Conservation (phyloP, 2,888 invertebrate species). For the Platycheirus albimanus region DNA sequence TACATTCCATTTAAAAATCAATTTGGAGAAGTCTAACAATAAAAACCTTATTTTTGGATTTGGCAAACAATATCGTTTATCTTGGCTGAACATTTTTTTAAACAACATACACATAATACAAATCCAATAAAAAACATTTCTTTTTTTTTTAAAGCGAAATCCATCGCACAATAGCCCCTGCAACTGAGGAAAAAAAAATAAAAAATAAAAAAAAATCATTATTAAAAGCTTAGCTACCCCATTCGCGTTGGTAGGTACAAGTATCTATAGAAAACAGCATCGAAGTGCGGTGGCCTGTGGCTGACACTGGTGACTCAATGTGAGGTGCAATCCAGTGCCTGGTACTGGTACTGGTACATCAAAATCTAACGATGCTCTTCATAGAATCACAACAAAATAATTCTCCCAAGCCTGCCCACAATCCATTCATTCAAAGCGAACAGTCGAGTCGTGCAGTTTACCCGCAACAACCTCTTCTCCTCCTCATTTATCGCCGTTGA, state of each 20-base stretch:
- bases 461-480: conserved; percentile 12
- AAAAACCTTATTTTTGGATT: background rate
- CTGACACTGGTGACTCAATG: background rate
- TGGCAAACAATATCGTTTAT: background rate
- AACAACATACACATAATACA: background rate
- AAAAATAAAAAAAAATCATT: too few relatives aligned
- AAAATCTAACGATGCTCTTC: conserved; percentile 24
- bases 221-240: background rate
- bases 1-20: background rate
- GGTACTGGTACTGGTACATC: conserved; percentile 52
- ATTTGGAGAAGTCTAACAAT: background rate
- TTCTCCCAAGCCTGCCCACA: conserved; percentile 7
- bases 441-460: conserved; percentile 27
- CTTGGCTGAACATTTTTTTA: background rate
- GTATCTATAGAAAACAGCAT: background rate
- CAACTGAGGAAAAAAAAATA: background rate
- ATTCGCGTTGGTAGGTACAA: background rate
- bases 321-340: conserved; percentile 65
- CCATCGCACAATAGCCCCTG: background rate
- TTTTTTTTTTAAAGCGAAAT: background rate
- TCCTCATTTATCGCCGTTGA: background rate
- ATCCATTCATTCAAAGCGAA: conserved; percentile 12
- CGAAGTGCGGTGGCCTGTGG: conserved; percentile 3
- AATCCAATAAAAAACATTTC: background rate
- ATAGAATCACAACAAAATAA: conserved; percentile 31